These are phyloP conservation scores for Stigmatopora argus DNA, from an alignment of 2,113 vertebrate genomes.

Conservation along the genomic window DNA sequence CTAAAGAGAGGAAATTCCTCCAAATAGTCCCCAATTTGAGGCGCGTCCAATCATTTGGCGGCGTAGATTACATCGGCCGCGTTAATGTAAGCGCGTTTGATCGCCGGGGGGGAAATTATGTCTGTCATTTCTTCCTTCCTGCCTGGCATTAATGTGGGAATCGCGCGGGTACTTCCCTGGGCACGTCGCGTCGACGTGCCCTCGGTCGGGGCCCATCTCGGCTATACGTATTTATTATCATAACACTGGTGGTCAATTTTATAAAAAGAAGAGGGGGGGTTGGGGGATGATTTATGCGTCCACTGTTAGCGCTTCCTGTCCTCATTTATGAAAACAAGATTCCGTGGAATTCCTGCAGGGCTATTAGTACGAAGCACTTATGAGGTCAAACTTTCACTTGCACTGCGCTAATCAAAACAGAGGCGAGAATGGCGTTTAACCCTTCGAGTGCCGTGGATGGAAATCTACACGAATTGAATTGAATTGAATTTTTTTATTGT, in stretches of 20 bases:
- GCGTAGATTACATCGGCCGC: slow-evolving; percentile 68
- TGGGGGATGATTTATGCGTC: slow-evolving; percentile 61
- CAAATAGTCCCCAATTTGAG: slow-evolving; percentile 73
- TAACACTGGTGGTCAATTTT: slow-evolving; percentile 54
- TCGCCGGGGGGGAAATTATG: slow-evolving; percentile 67
- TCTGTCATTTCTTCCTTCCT: slow-evolving; percentile 78
- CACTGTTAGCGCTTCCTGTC: slow-evolving; percentile 57
- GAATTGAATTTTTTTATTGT: no score
- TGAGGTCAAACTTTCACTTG: slow-evolving; percentile 58
- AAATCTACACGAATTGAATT: no score
- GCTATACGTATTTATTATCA: slow-evolving; percentile 62
- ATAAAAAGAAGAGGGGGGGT: slow-evolving; percentile 18
- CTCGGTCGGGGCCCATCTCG: slow-evolving; percentile 65
- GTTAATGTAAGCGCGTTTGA: slow-evolving; percentile 74
- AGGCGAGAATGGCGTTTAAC: neutral
- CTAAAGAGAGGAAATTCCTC: slow-evolving; percentile 73
- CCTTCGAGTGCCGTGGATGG: no score
- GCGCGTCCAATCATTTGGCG: slow-evolving; percentile 68
- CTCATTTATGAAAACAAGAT: slow-evolving; percentile 62
- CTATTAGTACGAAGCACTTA: slow-evolving; percentile 52
- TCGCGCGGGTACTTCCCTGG: slow-evolving; percentile 37
- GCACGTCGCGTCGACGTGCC: slow-evolving; percentile 68
- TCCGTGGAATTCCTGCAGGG: slow-evolving; percentile 52
- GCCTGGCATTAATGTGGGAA: slow-evolving; percentile 72
- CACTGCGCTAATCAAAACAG: slow-evolving; percentile 35